Evolutionary conservation across 2,888 invertebrate species (phyloP).

Genomic region (Phyllotreta cruciferae): DNA sequence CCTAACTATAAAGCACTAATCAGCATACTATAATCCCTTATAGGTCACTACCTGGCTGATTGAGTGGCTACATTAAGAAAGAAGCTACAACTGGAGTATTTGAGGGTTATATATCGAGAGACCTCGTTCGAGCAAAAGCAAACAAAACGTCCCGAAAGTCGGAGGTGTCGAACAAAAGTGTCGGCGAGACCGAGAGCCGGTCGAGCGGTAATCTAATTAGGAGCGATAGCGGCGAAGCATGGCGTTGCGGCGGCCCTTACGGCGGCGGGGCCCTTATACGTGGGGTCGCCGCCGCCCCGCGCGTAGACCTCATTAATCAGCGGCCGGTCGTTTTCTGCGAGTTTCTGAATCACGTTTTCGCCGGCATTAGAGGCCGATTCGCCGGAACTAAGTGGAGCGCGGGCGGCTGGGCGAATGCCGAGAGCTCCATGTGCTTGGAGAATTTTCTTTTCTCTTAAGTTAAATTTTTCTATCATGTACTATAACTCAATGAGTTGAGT

Average conservation of each 20-base stretch:
- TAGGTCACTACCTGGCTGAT: background rate
- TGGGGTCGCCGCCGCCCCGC: conserved; percentile 43
- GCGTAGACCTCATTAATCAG: conserved; percentile 47
- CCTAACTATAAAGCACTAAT: background rate
- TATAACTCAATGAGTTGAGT: too few relatives aligned
- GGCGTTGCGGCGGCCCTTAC: conserved; percentile 40
- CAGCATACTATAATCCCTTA: background rate
- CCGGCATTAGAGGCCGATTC: conserved; percentile 29
- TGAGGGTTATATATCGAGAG: too few relatives aligned
- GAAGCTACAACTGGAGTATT: too few relatives aligned
- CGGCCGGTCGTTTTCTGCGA: conserved; percentile 36
- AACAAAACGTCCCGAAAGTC: conserved; percentile 21
- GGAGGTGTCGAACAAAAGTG: conserved; percentile 31
- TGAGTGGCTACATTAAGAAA: conserved; percentile 6
- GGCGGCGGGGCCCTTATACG: conserved; percentile 42
- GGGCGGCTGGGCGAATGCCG: conserved; percentile 1
- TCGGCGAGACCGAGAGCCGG: conserved; percentile 34
- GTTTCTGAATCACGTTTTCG: conserved; percentile 39
- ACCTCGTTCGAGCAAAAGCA: too few relatives aligned
- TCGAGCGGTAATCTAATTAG: conserved; percentile 45
- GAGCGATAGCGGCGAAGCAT: conserved; percentile 42
- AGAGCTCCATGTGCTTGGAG: too few relatives aligned
- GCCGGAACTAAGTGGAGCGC: conserved; percentile 26
- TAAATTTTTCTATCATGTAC: too few relatives aligned
- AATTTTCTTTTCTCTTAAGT: too few relatives aligned